Conservation (phyloP, 2,797 vertebrate genomes). For the Sphaeramia orbicularis region DNA sequence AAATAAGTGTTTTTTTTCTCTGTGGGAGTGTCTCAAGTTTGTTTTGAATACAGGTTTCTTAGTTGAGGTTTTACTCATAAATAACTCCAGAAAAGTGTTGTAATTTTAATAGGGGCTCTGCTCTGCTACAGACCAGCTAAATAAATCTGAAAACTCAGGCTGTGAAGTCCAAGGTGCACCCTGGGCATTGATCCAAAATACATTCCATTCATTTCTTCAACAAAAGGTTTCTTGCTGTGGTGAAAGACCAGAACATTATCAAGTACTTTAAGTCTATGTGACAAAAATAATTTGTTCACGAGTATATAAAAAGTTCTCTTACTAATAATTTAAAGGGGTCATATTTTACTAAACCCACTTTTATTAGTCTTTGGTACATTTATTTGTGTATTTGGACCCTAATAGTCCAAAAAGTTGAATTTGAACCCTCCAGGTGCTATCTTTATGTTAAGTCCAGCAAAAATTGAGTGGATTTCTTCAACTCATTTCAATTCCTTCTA, state of each 20-base stretch:
- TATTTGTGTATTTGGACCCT: too few relatives aligned
- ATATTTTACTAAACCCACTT: too few relatives aligned
- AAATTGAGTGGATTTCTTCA: too few relatives aligned
- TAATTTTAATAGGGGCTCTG: not conserved
- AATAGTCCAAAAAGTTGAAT: too few relatives aligned
- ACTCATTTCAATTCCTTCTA: too few relatives aligned
- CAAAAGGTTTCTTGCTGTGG: conserved; percentile 61
- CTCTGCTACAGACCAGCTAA: conserved; percentile 8
- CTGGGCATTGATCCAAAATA: conserved; percentile 59
- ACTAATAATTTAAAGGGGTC: conserved; percentile 38
- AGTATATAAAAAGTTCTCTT: conserved; percentile 34
- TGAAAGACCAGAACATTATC: conserved; percentile 40
- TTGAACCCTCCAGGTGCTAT: too few relatives aligned
- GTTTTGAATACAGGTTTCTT: conserved; percentile 26
- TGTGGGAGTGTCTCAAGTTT: not conserved
- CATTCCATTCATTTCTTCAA: conserved; percentile 77
- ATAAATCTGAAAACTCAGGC: conserved; percentile 44
- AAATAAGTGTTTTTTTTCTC: not conserved
- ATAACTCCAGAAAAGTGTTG: not conserved
- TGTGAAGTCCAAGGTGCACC: conserved; percentile 64
- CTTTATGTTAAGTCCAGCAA: too few relatives aligned
- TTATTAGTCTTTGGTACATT: too few relatives aligned
- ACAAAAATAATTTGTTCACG: conserved; percentile 38
- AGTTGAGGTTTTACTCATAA: not conserved
- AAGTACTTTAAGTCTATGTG: conserved; percentile 38